phyloP scores from a whole-genome alignment of 2,113 vertebrate genomes.

The Actenoides hombroni region DNA sequence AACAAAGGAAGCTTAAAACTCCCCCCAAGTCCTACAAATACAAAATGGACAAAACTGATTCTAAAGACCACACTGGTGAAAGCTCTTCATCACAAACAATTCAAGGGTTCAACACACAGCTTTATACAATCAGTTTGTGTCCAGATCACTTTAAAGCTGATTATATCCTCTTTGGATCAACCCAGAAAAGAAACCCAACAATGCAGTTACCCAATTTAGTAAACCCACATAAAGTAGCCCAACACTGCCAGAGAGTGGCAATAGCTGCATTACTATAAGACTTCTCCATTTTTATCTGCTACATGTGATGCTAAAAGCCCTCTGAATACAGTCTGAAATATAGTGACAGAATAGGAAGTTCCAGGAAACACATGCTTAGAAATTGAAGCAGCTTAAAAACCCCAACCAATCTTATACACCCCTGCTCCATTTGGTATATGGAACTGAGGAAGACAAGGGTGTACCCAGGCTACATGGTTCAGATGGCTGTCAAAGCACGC shows the following conservation, averaged over 20 bases:
- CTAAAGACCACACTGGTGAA: neutral
- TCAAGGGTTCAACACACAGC: neutral
- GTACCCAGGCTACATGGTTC: neutral
- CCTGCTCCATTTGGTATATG: neutral
- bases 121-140: neutral
- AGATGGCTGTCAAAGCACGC: neutral
- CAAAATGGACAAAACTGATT: neutral
- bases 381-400: neutral
- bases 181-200: neutral
- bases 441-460: neutral
- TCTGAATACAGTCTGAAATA: neutral
- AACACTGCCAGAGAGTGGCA: neutral
- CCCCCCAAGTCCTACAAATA: neutral
- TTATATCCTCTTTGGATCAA: neutral
- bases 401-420: neutral
- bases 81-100: neutral
- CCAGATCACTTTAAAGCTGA: neutral
- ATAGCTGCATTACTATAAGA: neutral
- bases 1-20: neutral
- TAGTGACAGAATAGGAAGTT: neutral
- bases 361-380: neutral
- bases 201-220: neutral
- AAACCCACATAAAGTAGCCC: neutral
- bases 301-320: neutral
- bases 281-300: neutral